phyloP scores from a whole-genome alignment of 2,113 vertebrate species.

The Pterocles orientalis region DNA sequence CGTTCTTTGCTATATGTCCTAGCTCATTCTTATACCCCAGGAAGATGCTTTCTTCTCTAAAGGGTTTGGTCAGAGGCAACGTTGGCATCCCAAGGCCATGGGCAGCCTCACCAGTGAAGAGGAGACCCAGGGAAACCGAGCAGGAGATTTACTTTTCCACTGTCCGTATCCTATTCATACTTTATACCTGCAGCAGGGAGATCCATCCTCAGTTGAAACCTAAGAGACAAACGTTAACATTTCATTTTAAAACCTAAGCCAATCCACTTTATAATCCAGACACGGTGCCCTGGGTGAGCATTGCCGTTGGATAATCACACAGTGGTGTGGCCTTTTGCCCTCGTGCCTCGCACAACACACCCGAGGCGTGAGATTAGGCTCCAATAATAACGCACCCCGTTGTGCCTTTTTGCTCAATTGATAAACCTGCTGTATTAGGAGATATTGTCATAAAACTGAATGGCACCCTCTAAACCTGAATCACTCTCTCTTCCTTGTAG shows the following conservation, averaged over 20 bases:
- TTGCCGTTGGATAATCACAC: slow-evolving; percentile 65
- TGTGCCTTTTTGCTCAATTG: slow-evolving; percentile 68
- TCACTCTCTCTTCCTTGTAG: slow-evolving; percentile 43
- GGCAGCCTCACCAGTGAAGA: not conserved
- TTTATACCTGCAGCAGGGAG: not conserved
- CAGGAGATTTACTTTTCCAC: not conserved
- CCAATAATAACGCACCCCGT: slow-evolving; percentile 62
- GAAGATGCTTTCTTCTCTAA: not conserved
- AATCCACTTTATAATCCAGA: slow-evolving; percentile 62
- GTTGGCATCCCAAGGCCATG: not conserved
- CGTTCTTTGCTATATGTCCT: fast-evolving
- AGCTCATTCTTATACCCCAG: fast-evolving
- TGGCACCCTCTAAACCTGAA: slow-evolving; percentile 70
- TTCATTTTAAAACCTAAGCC: slow-evolving; percentile 49
- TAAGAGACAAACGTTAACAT: slow-evolving; percentile 21
- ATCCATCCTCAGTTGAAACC: not conserved
- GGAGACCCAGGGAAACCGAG: fast-evolving
- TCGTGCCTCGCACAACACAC: slow-evolving; percentile 52
- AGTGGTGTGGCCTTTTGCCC: slow-evolving; percentile 58
- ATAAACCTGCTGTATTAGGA: slow-evolving; percentile 68
- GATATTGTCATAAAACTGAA: slow-evolving; percentile 71
- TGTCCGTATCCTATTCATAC: fast-evolving
- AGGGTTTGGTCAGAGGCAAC: not conserved
- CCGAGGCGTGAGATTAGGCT: slow-evolving; percentile 66
- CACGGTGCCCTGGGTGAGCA: slow-evolving; percentile 29